Conservation (phyloP, 2,888 invertebrate species). For the Oscheius myriophilus region DNA sequence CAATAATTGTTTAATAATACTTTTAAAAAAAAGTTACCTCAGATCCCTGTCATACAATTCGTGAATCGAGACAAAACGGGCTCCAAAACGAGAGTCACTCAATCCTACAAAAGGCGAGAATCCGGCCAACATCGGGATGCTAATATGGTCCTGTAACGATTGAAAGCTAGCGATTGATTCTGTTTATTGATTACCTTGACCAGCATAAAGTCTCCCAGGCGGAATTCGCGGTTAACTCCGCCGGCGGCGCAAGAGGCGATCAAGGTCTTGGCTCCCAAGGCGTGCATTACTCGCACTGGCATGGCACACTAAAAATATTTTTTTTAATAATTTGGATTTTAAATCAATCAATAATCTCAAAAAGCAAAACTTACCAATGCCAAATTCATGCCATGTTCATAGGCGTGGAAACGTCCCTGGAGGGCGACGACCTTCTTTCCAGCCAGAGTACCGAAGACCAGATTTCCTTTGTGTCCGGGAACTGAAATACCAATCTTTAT, state of each 20-base stretch:
- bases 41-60: slow-evolving; percentile 83
- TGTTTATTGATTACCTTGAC: slow-evolving; percentile 81
- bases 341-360: not conserved
- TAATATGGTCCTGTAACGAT: slow-evolving; percentile 91
- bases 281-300: slow-evolving; percentile 93
- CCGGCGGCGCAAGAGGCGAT: slow-evolving; percentile 97
- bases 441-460: slow-evolving; percentile 87
- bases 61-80: slow-evolving; percentile 89
- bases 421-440: slow-evolving; percentile 86
- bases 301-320: slow-evolving; percentile 57
- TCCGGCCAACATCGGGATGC: slow-evolving; percentile 93
- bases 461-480: slow-evolving; percentile 87
- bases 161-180: too few species aligned
- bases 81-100: slow-evolving; percentile 89
- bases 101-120: slow-evolving; percentile 90
- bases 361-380: slow-evolving; percentile 48
- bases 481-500: slow-evolving; percentile 77
- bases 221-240: slow-evolving; percentile 85
- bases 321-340: not conserved
- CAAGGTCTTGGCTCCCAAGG: slow-evolving; percentile 86
- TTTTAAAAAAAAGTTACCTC: slow-evolving; percentile 71
- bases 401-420: slow-evolving; percentile 96
- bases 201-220: slow-evolving; percentile 94
- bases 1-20: not conserved
- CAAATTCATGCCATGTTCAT: slow-evolving; percentile 83